These are phyloP conservation scores for Cecidostiba fungosa DNA, from an alignment of 2,888 invertebrate species.

Conservation along the genomic window DNA sequence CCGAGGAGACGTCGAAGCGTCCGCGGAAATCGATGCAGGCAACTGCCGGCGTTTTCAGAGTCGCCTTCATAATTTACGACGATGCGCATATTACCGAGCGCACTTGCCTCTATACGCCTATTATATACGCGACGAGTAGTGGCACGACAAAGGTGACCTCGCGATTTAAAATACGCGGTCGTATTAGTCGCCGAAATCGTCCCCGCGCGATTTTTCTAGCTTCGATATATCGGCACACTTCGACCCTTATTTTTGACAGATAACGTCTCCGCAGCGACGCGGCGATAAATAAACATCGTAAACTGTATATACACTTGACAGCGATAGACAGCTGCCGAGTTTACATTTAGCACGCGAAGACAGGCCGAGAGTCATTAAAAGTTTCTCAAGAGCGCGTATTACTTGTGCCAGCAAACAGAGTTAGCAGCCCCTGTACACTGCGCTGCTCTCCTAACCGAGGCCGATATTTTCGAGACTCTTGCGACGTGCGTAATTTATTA, in stretches of 20 bases:
- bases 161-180: constrained; percentile 69
- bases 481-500: no score
- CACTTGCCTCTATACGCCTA: neutral
- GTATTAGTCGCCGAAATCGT: constrained; percentile 45
- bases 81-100: constrained; percentile 27
- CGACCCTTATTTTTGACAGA: neutral
- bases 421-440: neutral
- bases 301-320: no score
- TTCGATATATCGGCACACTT: neutral
- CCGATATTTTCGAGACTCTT: no score
- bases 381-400: neutral
- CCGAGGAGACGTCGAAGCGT: constrained; percentile 9
- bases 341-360: no score
- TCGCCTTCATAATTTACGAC: constrained; percentile 73
- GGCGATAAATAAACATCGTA: constrained; percentile 17
- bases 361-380: no score
- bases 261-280: no score
- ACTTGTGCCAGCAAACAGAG: neutral
- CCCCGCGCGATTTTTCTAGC: neutral
- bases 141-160: constrained; percentile 64
- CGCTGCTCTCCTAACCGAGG: no score
- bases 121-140: neutral
- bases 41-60: constrained; percentile 72
- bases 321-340: neutral
- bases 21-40: constrained; percentile 66